Conservation (phyloP, 2,888 invertebrate species). For the Strigamia transsilvanica region DNA sequence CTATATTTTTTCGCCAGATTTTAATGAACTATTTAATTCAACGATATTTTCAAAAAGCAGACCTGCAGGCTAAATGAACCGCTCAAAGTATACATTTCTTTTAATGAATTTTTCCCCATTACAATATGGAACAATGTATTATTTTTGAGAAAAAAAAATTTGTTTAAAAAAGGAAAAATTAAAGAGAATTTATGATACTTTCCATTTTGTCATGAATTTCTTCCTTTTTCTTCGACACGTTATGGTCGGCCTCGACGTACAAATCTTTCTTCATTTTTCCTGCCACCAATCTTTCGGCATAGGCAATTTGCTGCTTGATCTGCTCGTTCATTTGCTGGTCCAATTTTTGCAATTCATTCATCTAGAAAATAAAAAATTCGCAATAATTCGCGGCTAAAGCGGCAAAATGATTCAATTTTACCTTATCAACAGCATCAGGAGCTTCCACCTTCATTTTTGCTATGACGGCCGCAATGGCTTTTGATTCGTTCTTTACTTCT, state of each 20-base stretch:
- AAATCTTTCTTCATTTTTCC: conserved; percentile 71
- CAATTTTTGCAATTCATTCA: conserved; percentile 69
- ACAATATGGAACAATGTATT: background rate
- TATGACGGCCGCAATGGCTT: conserved; percentile 67
- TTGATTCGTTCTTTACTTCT: conserved; percentile 70
- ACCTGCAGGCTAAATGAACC: background rate
- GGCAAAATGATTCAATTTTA: conserved; percentile 58
- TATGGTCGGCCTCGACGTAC: conserved; percentile 70
- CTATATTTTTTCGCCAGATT: background rate
- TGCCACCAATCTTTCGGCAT: conserved; percentile 72
- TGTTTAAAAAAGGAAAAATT: background rate
- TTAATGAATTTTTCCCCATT: background rate
- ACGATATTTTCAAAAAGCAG: conserved; percentile 12
- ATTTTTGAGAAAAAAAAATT: background rate
- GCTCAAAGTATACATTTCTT: background rate
- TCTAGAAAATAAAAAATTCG: conserved; percentile 60
- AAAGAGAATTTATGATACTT: conserved; percentile 52
- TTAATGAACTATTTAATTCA: background rate
- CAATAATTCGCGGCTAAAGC: no score
- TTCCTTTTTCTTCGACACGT: conserved; percentile 69
- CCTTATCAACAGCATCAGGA: conserved; percentile 71
- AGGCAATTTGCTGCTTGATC: conserved; percentile 66
- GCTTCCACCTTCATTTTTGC: conserved; percentile 70
- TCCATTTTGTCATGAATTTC: conserved; percentile 66
- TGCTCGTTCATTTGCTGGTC: conserved; percentile 66